Evolutionary conservation across 2,797 vertebrate genomes (phyloP), one percentile per base, ranked within the genome.

Genomic region (Pempheris klunzingeri): DNA sequence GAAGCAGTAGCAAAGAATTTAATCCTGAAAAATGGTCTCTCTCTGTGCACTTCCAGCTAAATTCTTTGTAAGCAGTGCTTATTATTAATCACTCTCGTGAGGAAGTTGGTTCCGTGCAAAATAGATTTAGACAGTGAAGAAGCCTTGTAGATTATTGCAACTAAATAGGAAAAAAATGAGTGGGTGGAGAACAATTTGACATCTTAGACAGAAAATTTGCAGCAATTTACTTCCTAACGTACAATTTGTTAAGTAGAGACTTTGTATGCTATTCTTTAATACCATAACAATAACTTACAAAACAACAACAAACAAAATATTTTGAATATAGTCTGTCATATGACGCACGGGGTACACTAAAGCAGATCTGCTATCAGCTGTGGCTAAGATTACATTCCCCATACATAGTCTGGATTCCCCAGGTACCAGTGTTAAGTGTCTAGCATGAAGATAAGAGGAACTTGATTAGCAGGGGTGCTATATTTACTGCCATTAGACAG

Each of bases 401-500:
- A 78, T 50, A 80, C 83, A 91, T 86, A 92, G 86, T 78, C 77
- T 87, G 76, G 83, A 92, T 92, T 90, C 88, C 83, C 72, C 88
- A 92, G 90, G 92, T 92, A 90, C 78, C 79, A 50, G 75, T 49
- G 87, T 87, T 88, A 92, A 93, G 92, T 91, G 88, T 87, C 34
- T 4, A 74, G 83, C 67, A 71, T 76, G 66, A 83, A 90, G 92
- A 94, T 93, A 94, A 92, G 86, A 86, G 70, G 62, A 81, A 68
- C 67, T 87, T 87, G 90, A 91, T 92, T 91, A 92, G 83, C 72
- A 62, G 60, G 52, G 72, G n/a, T 49, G 65, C 90, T 91, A 93
- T 92, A 90, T 92, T 92, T 94, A 91, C 91, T 78, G 57, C 75
- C 85, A 86, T 87, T 87, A 88, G 82, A 86, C 54, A 46, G 55